Conservation (phyloP, 1,140 invertebrate genomes). For the Drosophila sp. region DNA sequence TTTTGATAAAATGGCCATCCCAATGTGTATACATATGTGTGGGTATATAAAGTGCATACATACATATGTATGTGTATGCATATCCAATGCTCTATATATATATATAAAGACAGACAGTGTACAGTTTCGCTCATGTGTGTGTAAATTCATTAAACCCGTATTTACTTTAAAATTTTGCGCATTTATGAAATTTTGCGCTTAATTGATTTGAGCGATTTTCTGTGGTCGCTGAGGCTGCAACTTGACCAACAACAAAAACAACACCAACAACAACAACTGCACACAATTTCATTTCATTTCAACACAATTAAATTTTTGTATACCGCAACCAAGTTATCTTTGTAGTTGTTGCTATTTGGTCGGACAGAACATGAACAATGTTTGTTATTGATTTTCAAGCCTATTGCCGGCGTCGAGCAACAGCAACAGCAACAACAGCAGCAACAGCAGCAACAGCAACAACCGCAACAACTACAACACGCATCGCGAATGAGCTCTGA, state of each 20-base stretch:
- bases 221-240: constrained; percentile 22
- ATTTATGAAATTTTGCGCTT: constrained; percentile 52
- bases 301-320: constrained; percentile 70
- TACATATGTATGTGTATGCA: background rate
- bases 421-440: background rate
- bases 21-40: background rate
- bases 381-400: constrained; percentile 55
- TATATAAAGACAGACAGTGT: background rate
- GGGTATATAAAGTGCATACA: background rate
- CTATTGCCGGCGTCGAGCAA: background rate
- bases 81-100: background rate
- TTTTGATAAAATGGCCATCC: background rate
- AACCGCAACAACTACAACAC: background rate
- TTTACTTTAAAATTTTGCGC: constrained; percentile 51
- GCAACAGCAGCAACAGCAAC: background rate
- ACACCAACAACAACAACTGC: constrained; percentile 29
- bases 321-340: constrained; percentile 54
- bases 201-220: constrained; percentile 49
- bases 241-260: constrained; percentile 22
- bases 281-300: constrained; percentile 58
- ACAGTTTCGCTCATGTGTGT: constrained; percentile 15
- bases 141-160: constrained; percentile 46
- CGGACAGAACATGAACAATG: constrained; percentile 23
- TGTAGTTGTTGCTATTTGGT: constrained; percentile 43
- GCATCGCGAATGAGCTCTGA: background rate